A percentile compares a stretch with the other conserved stretches of the same genome.
These are phyloP conservation scores for Lepidochitona cinerea DNA, from an alignment of 2,888 invertebrate species.

Conservation along the genomic window DNA sequence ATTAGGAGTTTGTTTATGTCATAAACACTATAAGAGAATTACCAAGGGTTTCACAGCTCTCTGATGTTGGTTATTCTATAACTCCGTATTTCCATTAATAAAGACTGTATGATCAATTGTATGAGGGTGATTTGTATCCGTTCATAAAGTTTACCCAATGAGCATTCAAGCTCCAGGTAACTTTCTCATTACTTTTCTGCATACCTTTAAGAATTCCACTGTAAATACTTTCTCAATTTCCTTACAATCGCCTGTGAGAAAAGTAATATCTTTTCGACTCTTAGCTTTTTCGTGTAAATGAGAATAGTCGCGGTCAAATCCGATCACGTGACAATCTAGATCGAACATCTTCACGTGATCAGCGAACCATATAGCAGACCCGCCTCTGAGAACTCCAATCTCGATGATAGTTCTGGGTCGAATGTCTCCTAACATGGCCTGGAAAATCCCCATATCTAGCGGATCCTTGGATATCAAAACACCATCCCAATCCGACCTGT, in stretches of 20 bases:
- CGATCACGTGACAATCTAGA: background rate
- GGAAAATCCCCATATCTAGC: background rate
- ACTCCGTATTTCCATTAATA: too few species aligned
- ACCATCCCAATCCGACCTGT: background rate
- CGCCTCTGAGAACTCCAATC: background rate
- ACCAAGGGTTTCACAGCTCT: too few species aligned
- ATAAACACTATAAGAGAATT: background rate
- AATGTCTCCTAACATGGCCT: background rate
- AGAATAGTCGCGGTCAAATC: background rate
- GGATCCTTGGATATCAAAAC: background rate
- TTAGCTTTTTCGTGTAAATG: background rate
- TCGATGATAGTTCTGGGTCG: background rate
- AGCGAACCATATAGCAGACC: background rate
- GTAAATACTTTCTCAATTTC: background rate
- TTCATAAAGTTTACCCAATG: too few species aligned
- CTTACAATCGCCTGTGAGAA: slow-evolving; percentile 3
- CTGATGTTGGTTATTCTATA: too few species aligned
- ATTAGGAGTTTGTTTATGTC: background rate
- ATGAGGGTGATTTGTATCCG: too few species aligned
- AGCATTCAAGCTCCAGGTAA: too few species aligned
- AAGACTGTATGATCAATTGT: too few species aligned
- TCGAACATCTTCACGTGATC: background rate
- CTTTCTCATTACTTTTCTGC: too few species aligned
- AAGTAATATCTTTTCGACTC: background rate
- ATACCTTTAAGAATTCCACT: background rate